Evolutionary conservation across 2,888 invertebrate genomes (phyloP).

Genomic region (Andricus curvator): DNA sequence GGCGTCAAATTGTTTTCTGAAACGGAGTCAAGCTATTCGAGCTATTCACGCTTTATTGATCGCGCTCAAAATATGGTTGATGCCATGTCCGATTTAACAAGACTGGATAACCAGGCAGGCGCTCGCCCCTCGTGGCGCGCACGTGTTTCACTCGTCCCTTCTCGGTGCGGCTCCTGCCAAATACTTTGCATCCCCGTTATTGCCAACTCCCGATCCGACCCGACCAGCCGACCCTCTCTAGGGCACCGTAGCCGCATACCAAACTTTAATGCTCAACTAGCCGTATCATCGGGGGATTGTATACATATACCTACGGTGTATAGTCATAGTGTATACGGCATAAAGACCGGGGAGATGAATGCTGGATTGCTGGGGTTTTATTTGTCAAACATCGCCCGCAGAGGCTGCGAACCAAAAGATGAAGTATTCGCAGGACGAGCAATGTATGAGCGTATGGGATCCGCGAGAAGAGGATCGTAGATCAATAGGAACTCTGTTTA

Average conservation of each 20-base stretch:
- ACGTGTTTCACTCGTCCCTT: slow-evolving; percentile 70
- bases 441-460: slow-evolving; percentile 31
- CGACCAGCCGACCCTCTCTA: slow-evolving; percentile 42
- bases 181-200: slow-evolving; percentile 74
- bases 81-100: slow-evolving; percentile 67
- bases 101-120: slow-evolving; percentile 59
- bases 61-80: slow-evolving; percentile 69
- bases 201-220: slow-evolving; percentile 43
- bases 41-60: slow-evolving; percentile 63
- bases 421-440: slow-evolving; percentile 35
- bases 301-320: not conserved
- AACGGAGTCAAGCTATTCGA: slow-evolving; percentile 55
- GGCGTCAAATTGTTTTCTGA: slow-evolving; percentile 50
- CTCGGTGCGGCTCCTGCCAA: slow-evolving; percentile 48
- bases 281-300: slow-evolving; percentile 74
- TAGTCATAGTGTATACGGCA: slow-evolving; percentile 50
- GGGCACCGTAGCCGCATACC: slow-evolving; percentile 70
- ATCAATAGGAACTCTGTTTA: slow-evolving; percentile 35
- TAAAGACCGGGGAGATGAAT: slow-evolving; percentile 56
- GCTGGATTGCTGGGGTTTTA: slow-evolving; percentile 68
- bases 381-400: slow-evolving; percentile 73
- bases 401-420: slow-evolving; percentile 42
- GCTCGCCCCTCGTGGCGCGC: slow-evolving; percentile 62
- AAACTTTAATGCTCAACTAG: slow-evolving; percentile 76
- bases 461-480: slow-evolving; percentile 18